These are phyloP conservation scores for Micoletzkya japonica DNA, from an alignment of 2,888 invertebrate genomes.

Conservation along the genomic window DNA sequence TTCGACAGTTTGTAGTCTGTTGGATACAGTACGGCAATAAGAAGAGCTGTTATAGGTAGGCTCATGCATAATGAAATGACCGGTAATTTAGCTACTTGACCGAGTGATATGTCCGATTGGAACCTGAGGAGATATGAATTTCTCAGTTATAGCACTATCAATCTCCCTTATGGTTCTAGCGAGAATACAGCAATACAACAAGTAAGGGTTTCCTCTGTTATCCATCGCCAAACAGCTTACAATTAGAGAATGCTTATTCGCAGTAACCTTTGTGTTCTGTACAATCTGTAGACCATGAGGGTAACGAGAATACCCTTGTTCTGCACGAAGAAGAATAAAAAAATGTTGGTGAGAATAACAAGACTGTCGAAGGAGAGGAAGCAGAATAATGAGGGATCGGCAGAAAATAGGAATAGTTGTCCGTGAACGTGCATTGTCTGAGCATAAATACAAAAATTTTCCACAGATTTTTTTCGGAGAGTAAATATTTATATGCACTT, in stretches of 20 bases:
- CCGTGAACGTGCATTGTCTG: conserved; percentile 22
- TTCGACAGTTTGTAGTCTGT: not conserved
- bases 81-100: not conserved
- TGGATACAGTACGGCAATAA: not conserved
- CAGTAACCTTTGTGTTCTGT: not conserved
- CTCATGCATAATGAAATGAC: not conserved
- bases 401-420: conserved; percentile 5
- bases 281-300: conserved; percentile 7
- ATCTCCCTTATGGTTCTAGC: too few relatives aligned
- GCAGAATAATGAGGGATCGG: conserved; percentile 4
- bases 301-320: conserved; percentile 17
- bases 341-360: not conserved
- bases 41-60: conserved; percentile 9
- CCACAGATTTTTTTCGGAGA: too few relatives aligned
- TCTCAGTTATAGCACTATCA: too few relatives aligned
- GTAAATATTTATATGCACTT: too few relatives aligned
- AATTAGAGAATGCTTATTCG: too few relatives aligned
- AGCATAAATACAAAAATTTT: too few relatives aligned
- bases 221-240: too few relatives aligned
- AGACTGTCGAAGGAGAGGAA: not conserved
- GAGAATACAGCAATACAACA: too few relatives aligned
- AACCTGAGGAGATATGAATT: too few relatives aligned
- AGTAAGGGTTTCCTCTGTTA: too few relatives aligned
- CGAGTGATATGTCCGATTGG: too few relatives aligned
- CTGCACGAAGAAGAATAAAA: conserved; percentile 8